These are phyloP conservation scores for Ceratoteleas bidentatus DNA, from an alignment of 1,140 invertebrate species.

Conservation along the genomic window DNA sequence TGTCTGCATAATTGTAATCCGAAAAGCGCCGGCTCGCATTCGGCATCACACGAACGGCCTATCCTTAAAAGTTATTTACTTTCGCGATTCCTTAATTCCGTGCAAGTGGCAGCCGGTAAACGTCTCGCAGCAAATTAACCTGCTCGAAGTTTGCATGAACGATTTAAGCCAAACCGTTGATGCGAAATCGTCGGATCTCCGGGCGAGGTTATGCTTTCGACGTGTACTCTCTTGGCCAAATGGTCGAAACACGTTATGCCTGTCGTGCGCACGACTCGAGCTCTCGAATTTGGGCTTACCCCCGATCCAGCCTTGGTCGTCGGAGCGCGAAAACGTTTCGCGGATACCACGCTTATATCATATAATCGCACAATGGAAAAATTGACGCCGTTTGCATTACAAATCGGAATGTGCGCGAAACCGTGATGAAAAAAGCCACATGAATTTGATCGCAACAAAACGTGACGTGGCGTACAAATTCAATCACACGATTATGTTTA, in stretches of 20 bases:
- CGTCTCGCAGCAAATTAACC: conserved; percentile 68
- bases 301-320: conserved; percentile 47
- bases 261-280: conserved; percentile 62
- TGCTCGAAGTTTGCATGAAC: conserved; percentile 68
- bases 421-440: conserved; percentile 23
- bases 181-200: conserved; percentile 68
- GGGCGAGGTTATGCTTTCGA: conserved; percentile 68
- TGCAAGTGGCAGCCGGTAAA: conserved; percentile 64
- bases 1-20: conserved; percentile 23
- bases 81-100: conserved; percentile 62
- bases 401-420: conserved; percentile 26
- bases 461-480: not conserved
- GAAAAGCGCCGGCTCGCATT: conserved; percentile 16
- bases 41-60: conserved; percentile 30
- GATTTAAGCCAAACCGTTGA: conserved; percentile 67
- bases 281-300: conserved; percentile 66
- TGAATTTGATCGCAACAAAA: conserved; percentile 23
- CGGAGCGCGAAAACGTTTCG: conserved; percentile 62
- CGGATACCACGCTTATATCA: conserved; percentile 34
- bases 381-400: conserved; percentile 56
- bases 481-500: not conserved
- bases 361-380: conserved; percentile 55
- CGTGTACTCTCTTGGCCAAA: conserved; percentile 69
- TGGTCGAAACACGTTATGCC: conserved; percentile 69
- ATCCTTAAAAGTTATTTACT: conserved; percentile 60